Conservation (phyloP, 2,888 invertebrate genomes). For the Patella ulyssiponensis region DNA sequence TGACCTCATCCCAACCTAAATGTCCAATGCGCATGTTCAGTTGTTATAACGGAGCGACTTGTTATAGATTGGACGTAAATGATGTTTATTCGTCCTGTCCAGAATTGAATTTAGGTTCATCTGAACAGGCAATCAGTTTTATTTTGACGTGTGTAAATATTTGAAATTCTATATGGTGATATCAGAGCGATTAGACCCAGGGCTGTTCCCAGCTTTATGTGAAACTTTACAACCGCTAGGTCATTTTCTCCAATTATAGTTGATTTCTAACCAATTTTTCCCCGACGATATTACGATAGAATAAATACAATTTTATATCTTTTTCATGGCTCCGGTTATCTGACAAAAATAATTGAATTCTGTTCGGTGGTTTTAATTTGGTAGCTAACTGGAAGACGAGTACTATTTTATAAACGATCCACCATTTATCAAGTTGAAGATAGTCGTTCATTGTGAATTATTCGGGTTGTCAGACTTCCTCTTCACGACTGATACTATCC, state of each 20-base stretch:
- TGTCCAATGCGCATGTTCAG: not conserved
- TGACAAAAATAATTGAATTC: not conserved
- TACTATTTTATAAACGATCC: too few relatives aligned
- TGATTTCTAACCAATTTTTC: not conserved
- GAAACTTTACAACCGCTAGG: not conserved
- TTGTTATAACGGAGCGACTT: not conserved
- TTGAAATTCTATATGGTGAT: conserved; percentile 7
- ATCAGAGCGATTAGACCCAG: conserved; percentile 4
- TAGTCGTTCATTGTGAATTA: not conserved
- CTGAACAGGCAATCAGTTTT: conserved; percentile 8
- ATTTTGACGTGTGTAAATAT: conserved; percentile 11
- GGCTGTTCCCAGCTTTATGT: not conserved
- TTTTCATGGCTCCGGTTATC: not conserved
- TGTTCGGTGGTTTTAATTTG: not conserved
- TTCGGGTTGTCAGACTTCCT: not conserved
- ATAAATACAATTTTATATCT: not conserved
- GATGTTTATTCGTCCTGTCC: not conserved
- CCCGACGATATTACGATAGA: not conserved
- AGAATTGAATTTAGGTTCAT: not conserved
- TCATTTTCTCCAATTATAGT: not conserved
- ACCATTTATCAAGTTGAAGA: too few relatives aligned
- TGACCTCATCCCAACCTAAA: not conserved
- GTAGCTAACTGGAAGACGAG: too few relatives aligned
- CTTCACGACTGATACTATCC: not conserved
- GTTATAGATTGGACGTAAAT: conserved; percentile 5